Percentiles rank a stretch among this genome's conserved stretches.
phyloP scores from a whole-genome alignment of 30 jellyfish, hydroid and myxozoan species.

The Pelagia noctiluca region DNA sequence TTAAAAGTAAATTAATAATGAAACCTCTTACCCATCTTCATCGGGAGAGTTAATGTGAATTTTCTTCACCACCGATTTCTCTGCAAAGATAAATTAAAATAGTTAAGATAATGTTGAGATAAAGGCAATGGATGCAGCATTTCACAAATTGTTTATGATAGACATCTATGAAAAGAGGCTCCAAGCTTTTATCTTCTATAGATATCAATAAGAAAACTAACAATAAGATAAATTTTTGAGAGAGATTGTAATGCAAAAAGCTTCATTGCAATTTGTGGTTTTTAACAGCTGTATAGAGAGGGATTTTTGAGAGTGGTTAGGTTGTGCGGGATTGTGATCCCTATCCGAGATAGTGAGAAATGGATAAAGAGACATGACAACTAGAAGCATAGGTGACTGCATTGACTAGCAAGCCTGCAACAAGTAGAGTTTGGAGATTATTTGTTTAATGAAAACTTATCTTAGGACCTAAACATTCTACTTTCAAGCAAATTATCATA shows the following conservation, averaged over 20 bases:
- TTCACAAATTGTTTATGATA: not conserved
- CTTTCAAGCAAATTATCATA: too few species aligned
- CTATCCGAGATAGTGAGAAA: too few species aligned
- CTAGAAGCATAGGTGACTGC: too few species aligned
- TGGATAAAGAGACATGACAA: too few species aligned
- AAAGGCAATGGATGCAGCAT: not conserved
- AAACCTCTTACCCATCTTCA: constrained; percentile 71
- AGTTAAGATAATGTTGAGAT: not conserved
- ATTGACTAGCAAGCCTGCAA: too few species aligned
- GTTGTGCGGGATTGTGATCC: too few species aligned
- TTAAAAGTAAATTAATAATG: not conserved
- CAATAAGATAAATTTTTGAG: too few species aligned
- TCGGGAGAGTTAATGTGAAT: constrained; percentile 71
- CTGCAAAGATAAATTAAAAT: constrained; percentile 37
- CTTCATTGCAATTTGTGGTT: not conserved
- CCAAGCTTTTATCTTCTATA: not conserved
- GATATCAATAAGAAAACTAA: not conserved
- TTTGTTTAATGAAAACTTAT: too few species aligned
- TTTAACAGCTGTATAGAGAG: too few species aligned
- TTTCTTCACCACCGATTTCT: constrained; percentile 72
- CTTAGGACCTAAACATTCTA: too few species aligned
- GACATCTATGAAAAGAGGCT: not conserved
- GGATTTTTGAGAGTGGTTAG: too few species aligned
- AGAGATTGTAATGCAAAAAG: not conserved
- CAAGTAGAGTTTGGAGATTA: too few species aligned